Evolutionary conservation across 2,888 invertebrate genomes (phyloP).

Genomic region (Tupiocoris notatus): DNA sequence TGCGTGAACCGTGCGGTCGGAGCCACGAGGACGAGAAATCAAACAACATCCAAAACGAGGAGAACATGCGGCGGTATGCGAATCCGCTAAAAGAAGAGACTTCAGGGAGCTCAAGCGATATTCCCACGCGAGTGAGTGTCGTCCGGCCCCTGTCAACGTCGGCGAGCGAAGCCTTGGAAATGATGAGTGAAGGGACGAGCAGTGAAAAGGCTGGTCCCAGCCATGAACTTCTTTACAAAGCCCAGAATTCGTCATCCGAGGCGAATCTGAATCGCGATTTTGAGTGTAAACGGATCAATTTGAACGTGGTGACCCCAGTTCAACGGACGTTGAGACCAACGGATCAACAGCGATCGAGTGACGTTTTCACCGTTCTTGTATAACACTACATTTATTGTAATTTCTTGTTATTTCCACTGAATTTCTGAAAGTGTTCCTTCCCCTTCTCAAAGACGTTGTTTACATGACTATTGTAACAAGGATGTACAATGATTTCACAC

Average conservation of each 20-base stretch:
- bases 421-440: not conserved
- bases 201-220: conserved; percentile 57
- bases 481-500: no score
- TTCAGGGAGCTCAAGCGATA: conserved; percentile 50
- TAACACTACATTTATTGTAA: conserved; percentile 12
- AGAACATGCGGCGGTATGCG: conserved; percentile 78
- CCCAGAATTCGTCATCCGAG: conserved; percentile 74
- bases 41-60: conserved; percentile 87
- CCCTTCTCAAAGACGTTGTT: not conserved
- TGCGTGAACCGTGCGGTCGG: conserved; percentile 48
- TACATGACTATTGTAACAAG: no score
- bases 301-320: conserved; percentile 51
- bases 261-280: conserved; percentile 66
- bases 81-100: conserved; percentile 69
- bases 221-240: conserved; percentile 73
- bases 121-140: conserved; percentile 54
- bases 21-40: conserved; percentile 80
- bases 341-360: conserved; percentile 44
- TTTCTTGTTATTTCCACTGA: not conserved
- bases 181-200: conserved; percentile 57
- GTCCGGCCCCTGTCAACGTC: conserved; percentile 56
- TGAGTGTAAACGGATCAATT: conserved; percentile 70
- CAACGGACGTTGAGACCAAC: conserved; percentile 48
- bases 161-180: conserved; percentile 62
- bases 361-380: conserved; percentile 48